These are phyloP conservation scores for Polietes domitor DNA, from an alignment of 2,888 invertebrate species.

Conservation along the genomic window DNA sequence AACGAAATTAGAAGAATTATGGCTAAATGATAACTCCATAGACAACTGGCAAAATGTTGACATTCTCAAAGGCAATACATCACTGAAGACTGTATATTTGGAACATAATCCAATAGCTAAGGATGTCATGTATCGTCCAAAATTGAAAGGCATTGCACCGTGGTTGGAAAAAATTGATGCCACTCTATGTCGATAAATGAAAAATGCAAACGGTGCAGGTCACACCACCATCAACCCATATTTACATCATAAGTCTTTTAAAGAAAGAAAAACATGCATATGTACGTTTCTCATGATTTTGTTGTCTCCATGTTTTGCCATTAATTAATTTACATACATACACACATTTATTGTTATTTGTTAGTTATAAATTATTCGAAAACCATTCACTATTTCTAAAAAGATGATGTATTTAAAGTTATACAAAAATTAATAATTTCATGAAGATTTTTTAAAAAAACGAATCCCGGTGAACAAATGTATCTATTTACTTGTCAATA, in stretches of 20 bases:
- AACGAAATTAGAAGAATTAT: conserved; percentile 92
- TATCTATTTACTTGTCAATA: too few species aligned
- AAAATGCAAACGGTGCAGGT: not conserved
- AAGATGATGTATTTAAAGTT: too few species aligned
- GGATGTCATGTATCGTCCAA: conserved; percentile 94
- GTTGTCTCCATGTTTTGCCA: conserved; percentile 20
- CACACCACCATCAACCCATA: not conserved
- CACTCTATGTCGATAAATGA: conserved; percentile 85
- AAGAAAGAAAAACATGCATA: not conserved
- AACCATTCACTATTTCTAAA: too few species aligned
- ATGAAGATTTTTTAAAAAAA: too few species aligned
- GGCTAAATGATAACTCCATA: conserved; percentile 96
- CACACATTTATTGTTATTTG: too few species aligned
- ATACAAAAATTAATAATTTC: too few species aligned
- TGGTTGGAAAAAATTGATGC: conserved; percentile 95
- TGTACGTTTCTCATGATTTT: conserved; percentile 10
- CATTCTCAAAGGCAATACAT: conserved; percentile 85
- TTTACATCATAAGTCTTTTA: not conserved
- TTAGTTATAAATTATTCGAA: too few species aligned
- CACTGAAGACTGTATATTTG: conserved; percentile 92
- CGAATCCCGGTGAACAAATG: too few species aligned
- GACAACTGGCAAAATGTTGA: conserved; percentile 93
- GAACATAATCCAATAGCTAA: conserved; percentile 94
- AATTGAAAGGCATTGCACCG: conserved; percentile 93
- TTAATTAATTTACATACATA: not conserved